Base-by-base conservation (phyloP, 2,113 vertebrate species). In the Notarius quadriscutis region DNA sequence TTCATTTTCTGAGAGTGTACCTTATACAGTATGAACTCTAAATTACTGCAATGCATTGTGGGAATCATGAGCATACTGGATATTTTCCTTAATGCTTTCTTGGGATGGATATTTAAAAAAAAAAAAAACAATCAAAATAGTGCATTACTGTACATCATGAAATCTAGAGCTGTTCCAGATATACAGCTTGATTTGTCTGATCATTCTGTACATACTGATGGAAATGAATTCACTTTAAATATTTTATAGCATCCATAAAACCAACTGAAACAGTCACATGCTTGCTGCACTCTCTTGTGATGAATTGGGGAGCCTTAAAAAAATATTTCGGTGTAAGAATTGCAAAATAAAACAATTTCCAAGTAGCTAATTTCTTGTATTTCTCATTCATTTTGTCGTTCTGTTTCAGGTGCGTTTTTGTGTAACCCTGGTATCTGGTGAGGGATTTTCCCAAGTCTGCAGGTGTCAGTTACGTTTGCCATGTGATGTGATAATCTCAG, bases 401-500 rank as follows among this genome's bases (percentile, higher is more conserved):
- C 20, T 27, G n/a, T 67, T 78, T 30, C 7, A 65, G 72, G 51
- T 57, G 57, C 67, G 58, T 82, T 85, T 74, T 51, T 41, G 41
- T 41, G 60, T 55, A 34, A 55, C 18, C 25, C 41, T 50, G 67
- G 67, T 82, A 57, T 67, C 2, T 86, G 69, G 41, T 20, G 22
- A 78, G 69, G 71, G 69, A 63, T 82, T 86, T 86, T 88, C 79
- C 69, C 72, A 11, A 41, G 65, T 14, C 57, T 83, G 63, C 72
- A 86, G 86, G 84, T 86, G 80, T 81, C 83, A 57, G 85, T 87
- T 86, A 83, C 84, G 80, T 79, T 78, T 58, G 30, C 87, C 80
- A 89, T 17, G 82, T 69, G 65, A 83, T 53, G 25, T 63, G 41
- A 89, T 89, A 92, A 91, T 91, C 75, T 85, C 51, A 71, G 85